Conservation (phyloP, 2,797 vertebrate species). For the Limosa lapponica region DNA sequence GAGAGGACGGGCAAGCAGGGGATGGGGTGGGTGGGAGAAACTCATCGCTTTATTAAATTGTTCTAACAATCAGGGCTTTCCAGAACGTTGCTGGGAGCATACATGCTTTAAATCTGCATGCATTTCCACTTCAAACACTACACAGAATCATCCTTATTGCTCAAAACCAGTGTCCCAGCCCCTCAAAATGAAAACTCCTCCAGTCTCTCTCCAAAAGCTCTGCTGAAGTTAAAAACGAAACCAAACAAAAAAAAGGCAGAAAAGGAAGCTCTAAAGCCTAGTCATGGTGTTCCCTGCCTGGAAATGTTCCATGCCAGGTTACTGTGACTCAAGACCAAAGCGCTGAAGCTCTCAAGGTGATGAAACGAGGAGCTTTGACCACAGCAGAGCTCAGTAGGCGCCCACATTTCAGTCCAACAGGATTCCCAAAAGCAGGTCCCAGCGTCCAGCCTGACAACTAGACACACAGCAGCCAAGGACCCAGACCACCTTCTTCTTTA, state of each 20-base stretch:
- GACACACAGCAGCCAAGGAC: background rate
- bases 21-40: background rate
- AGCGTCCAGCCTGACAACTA: background rate
- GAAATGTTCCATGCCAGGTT: background rate
- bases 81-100: conserved; percentile 44
- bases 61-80: conserved; percentile 30
- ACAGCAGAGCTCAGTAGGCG: accelerated
- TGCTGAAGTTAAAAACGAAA: background rate
- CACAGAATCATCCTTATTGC: background rate
- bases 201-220: background rate
- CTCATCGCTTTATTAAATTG: background rate
- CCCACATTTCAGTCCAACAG: background rate
- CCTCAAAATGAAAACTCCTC: background rate
- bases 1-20: background rate
- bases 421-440: background rate
- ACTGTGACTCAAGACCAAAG: background rate
- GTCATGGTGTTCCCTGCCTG: background rate
- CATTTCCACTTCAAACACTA: conserved; percentile 65
- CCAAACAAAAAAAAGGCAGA: too few relatives aligned
- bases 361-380: background rate
- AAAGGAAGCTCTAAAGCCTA: background rate
- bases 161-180: background rate
- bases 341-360: background rate
- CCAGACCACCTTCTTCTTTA: background rate
- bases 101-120: conserved; percentile 41